Base-by-base conservation (phyloP, 2,113 vertebrate genomes). In the Alosa alosa region DNA sequence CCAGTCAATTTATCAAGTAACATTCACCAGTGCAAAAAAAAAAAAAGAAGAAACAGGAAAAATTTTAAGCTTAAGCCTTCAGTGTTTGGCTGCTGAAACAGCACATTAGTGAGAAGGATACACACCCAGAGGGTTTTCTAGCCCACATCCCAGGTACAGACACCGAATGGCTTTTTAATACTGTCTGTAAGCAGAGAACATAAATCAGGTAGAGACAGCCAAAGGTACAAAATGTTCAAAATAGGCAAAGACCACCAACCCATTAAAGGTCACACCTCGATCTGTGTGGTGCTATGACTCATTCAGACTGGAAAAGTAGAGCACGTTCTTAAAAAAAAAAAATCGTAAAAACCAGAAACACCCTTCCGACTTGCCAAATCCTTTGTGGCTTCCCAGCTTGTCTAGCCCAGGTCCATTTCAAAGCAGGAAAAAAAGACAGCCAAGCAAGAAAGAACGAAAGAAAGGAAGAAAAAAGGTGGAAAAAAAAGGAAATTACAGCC, bases 361-460 rank as follows among this genome's bases (percentile, higher is more conserved):
- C 86, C 86, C 81, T 81, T 46, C 44, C 6, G 44, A 55, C 41
- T 87, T 83, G 72, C 86, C 86, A 87, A 84, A 64, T 64, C 20
- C 50, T 87, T 68, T 87, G 82, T 81, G 83, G 83, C 50, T 84
- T 13, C 52, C 84, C 83, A 81, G 82, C 83, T 87, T 87, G 86
- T 86, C 82, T 86, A 86, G 82, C 82, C 86, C 83, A 81, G 81
- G 57, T 86, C 36, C 85, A 86, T 55, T 46, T 86, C 83, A 45
- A 75, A 78, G 36, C 13, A 4, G 10, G 25, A 36, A 72, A 72
- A 72, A 78, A 78, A 78, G 36, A 78, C 25, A 55, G 25, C 86
- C 81, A 52, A 47, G 72, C 31, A 17, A 25, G 64, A 72, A 72
- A 36, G 20, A 64, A 5, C 1, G 60, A 64, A 64, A 64, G 60